A percentile compares a stretch with the other conserved stretches of the same genome.
phyloP scores from a whole-genome alignment of 2,888 invertebrate genomes.

The Doris montereyensis region DNA sequence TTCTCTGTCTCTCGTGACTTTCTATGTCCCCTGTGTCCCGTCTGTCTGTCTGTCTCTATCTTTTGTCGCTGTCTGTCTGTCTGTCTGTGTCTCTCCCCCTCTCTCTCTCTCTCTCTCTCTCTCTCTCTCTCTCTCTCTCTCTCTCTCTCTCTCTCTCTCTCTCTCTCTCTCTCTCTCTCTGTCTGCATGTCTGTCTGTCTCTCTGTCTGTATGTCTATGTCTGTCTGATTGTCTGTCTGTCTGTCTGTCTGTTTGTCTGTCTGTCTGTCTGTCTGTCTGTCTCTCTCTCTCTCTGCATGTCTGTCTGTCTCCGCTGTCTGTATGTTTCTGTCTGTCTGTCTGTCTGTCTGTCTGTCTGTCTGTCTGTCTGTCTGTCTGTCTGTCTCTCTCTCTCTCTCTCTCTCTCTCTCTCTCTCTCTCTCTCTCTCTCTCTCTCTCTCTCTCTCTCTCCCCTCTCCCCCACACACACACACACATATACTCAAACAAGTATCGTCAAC shows the following conservation, averaged over 20 bases:
- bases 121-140: constrained; percentile 1
- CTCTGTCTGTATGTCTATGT: too few species aligned
- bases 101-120: not conserved
- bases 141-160: not conserved
- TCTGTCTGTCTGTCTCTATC: too few species aligned
- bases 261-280: too few species aligned
- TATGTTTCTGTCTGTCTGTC: too few species aligned
- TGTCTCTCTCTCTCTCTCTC: constrained; percentile 27
- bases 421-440: constrained; percentile 40
- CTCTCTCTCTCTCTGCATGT: not conserved
- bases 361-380: not conserved
- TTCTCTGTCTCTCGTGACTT: too few species aligned
- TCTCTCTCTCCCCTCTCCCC: constrained; percentile 27
- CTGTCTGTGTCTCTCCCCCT: not conserved
- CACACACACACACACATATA: too few species aligned
- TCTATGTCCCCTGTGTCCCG: too few species aligned
- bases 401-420: constrained; percentile 41
- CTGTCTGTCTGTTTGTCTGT: too few species aligned
- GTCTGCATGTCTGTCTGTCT: too few species aligned
- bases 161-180: not conserved
- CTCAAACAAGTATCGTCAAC: too few species aligned
- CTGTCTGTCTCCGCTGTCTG: too few species aligned
- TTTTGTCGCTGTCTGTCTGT: not conserved
- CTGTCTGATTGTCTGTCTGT: too few species aligned
- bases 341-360: not conserved